Percentiles rank a stretch among this genome's conserved stretches.
Evolutionary conservation across 1,140 invertebrate species (phyloP).

Genomic region (Euglossa dilemma): DNA sequence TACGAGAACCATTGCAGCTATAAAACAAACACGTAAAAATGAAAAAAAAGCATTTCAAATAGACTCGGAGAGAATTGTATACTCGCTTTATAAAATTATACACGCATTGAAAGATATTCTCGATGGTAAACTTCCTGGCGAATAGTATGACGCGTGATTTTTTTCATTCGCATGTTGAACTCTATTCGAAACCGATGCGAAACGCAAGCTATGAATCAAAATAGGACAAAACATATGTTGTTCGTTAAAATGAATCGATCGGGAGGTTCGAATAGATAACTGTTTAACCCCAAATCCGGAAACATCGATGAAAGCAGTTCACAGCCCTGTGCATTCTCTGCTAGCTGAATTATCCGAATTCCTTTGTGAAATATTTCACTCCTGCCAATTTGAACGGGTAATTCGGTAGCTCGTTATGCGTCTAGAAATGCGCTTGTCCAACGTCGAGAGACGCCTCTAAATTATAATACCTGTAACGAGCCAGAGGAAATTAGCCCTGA

Average conservation of each 20-base stretch:
- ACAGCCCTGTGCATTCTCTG: not conserved
- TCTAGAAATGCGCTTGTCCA: not conserved
- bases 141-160: not conserved
- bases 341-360: not conserved
- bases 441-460: not conserved
- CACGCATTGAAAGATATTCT: too few species aligned
- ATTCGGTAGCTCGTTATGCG: not conserved
- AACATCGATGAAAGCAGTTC: not conserved
- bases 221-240: not conserved
- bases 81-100: not conserved
- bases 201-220: not conserved
- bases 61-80: not conserved
- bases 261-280: not conserved
- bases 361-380: not conserved
- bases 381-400: not conserved
- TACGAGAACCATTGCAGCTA: not conserved
- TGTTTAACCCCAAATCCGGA: slow-evolving; percentile 12
- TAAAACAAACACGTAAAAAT: not conserved
- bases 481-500: too few species aligned
- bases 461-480: not conserved
- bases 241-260: not conserved
- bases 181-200: not conserved
- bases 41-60: not conserved
- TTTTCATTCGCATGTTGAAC: not conserved
- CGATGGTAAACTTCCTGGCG: not conserved